A percentile compares a stretch with the other conserved stretches of the same genome.
These are phyloP conservation scores for Bombus breviceps DNA, from an alignment of 1,140 invertebrate species.

Conservation along the genomic window DNA sequence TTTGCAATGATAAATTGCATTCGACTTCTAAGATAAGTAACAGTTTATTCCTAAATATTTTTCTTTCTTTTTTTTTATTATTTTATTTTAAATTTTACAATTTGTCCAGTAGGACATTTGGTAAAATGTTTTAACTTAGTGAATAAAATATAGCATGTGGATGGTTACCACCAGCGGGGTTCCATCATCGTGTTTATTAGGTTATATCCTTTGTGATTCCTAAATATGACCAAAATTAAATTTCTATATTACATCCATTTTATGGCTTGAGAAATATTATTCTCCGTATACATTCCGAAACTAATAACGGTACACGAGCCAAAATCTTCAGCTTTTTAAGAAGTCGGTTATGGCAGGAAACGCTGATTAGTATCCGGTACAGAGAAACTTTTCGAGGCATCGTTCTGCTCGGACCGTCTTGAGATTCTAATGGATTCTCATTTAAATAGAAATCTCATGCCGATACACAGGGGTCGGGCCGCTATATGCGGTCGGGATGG, in stretches of 20 bases:
- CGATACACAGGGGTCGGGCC: slow-evolving; percentile 75
- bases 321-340: slow-evolving; percentile 43
- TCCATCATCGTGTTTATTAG: too few relatives aligned
- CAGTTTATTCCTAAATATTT: not conserved
- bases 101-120: too few relatives aligned
- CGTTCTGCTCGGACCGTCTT: slow-evolving; percentile 49
- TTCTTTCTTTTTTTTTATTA: too few relatives aligned
- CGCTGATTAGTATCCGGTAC: slow-evolving; percentile 69
- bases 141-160: too few relatives aligned
- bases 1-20: not conserved
- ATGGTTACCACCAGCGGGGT: too few relatives aligned
- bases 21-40: not conserved
- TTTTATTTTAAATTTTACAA: too few relatives aligned
- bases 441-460: slow-evolving; percentile 83
- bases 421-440: slow-evolving; percentile 81
- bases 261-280: not conserved
- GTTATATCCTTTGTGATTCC: too few relatives aligned
- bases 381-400: slow-evolving; percentile 58
- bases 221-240: not conserved
- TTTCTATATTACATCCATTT: not conserved
- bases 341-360: slow-evolving; percentile 56
- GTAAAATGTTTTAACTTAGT: too few relatives aligned
- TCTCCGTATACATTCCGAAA: not conserved
- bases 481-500: slow-evolving; percentile 64
- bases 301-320: not conserved